These are phyloP conservation scores for Corvus cornix DNA, from an alignment of 2,113 vertebrate genomes.

Conservation along the genomic window DNA sequence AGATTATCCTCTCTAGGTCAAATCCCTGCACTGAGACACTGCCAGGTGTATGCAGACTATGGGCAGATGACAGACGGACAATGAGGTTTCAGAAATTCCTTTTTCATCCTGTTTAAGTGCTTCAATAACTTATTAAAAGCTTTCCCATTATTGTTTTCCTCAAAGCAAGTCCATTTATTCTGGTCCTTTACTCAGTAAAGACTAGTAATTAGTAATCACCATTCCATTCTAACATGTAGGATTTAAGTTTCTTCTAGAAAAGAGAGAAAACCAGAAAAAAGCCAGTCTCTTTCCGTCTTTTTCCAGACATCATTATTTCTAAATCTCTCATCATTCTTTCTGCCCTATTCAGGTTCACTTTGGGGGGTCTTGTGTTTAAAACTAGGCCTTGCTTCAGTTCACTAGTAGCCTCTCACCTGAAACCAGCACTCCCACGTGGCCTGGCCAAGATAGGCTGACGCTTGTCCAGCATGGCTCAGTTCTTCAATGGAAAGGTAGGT, in stretches of 20 bases:
- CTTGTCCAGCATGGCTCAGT: neutral
- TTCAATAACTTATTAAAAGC: neutral
- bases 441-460: neutral
- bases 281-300: neutral
- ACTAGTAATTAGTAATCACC: neutral
- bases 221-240: neutral
- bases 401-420: neutral
- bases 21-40: neutral
- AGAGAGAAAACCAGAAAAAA: neutral
- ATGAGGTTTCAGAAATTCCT: neutral
- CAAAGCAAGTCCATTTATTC: neutral
- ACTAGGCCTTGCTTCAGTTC: neutral
- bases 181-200: neutral
- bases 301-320: neutral
- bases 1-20: neutral
- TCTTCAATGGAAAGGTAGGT: neutral
- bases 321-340: neutral
- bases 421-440: neutral
- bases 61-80: neutral
- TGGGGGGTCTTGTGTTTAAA: neutral
- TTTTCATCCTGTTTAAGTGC: neutral
- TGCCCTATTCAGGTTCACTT: neutral
- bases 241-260: neutral
- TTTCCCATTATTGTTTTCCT: neutral
- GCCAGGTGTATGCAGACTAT: neutral